Conservation (phyloP, 1,140 invertebrate genomes). For the Neelides sp. region DNA sequence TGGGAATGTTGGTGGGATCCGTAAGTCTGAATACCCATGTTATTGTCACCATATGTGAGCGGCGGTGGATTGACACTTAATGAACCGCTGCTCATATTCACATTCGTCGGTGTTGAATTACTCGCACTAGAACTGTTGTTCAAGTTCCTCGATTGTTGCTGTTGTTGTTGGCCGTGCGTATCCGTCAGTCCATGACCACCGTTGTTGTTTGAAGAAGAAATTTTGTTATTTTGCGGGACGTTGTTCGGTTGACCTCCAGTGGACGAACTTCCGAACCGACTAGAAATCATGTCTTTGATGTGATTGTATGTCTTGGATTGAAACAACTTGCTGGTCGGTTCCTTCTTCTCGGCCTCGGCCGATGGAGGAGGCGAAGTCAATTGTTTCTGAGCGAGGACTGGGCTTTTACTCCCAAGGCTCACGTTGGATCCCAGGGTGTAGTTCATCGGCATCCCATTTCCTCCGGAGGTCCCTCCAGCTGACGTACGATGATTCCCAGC, state of each 20-base stretch:
- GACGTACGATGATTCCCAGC: not conserved
- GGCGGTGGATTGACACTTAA: too few species aligned
- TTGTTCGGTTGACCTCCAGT: conserved; percentile 38
- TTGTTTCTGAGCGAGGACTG: conserved; percentile 22
- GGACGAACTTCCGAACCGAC: conserved; percentile 51
- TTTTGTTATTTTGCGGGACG: conserved; percentile 46
- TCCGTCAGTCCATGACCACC: too few species aligned
- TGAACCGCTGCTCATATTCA: too few species aligned
- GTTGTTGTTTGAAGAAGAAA: conserved; percentile 34
- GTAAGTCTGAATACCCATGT: too few species aligned
- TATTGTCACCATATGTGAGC: too few species aligned
- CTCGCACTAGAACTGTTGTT: conserved; percentile 10
- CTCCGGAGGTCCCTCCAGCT: not conserved
- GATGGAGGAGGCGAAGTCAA: conserved; percentile 13
- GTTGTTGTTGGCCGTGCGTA: conserved; percentile 38
- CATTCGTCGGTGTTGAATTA: too few species aligned
- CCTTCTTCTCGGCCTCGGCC: conserved; percentile 22
- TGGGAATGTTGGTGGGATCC: too few species aligned
- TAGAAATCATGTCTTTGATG: conserved; percentile 71
- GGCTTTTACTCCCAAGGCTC: conserved; percentile 17
- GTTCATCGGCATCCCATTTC: conserved; percentile 1
- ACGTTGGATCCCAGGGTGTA: conserved; percentile 17
- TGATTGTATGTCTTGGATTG: conserved; percentile 59
- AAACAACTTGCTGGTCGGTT: conserved; percentile 34
- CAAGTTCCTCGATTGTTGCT: conserved; percentile 44